phyloP scores from a whole-genome alignment of 2,888 invertebrate genomes.

The Meghimatium bilineatum region DNA sequence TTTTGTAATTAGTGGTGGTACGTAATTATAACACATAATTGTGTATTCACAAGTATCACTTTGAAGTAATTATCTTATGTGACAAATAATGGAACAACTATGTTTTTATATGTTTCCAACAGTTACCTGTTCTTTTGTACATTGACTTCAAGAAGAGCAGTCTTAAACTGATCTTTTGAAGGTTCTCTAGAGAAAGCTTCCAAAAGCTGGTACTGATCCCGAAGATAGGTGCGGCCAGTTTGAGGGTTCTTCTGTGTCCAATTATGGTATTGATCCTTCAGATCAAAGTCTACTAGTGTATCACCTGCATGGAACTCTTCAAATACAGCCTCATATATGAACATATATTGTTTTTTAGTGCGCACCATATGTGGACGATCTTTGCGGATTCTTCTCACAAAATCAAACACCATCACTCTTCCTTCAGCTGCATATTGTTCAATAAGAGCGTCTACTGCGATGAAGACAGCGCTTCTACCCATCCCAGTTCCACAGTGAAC shows the following conservation, averaged over 20 bases:
- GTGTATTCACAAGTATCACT: too few relatives aligned
- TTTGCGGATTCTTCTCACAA: conserved; percentile 69
- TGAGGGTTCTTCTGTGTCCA: conserved; percentile 64
- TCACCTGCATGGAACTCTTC: conserved; percentile 72
- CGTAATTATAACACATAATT: too few relatives aligned
- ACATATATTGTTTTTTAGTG: conserved; percentile 73
- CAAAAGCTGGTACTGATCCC: conserved; percentile 71
- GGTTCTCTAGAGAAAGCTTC: conserved; percentile 66
- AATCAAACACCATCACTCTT: conserved; percentile 64
- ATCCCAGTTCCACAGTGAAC: conserved; percentile 77
- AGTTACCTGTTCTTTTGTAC: conserved; percentile 70
- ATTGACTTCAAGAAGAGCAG: conserved; percentile 65
- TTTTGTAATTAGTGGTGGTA: too few relatives aligned
- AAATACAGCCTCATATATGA: conserved; percentile 75
- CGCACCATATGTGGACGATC: conserved; percentile 73
- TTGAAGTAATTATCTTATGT: too few relatives aligned
- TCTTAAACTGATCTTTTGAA: conserved; percentile 57
- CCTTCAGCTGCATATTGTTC: conserved; percentile 73
- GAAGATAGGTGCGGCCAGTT: conserved; percentile 63
- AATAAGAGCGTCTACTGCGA: conserved; percentile 74
- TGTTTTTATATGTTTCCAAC: too few relatives aligned
- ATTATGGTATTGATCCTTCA: conserved; percentile 65
- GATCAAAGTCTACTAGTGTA: conserved; percentile 65
- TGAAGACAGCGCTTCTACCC: conserved; percentile 74
- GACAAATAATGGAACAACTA: too few relatives aligned